Evolutionary conservation across 2,888 invertebrate species (phyloP).

Genomic region (Brachylomia viminalis): DNA sequence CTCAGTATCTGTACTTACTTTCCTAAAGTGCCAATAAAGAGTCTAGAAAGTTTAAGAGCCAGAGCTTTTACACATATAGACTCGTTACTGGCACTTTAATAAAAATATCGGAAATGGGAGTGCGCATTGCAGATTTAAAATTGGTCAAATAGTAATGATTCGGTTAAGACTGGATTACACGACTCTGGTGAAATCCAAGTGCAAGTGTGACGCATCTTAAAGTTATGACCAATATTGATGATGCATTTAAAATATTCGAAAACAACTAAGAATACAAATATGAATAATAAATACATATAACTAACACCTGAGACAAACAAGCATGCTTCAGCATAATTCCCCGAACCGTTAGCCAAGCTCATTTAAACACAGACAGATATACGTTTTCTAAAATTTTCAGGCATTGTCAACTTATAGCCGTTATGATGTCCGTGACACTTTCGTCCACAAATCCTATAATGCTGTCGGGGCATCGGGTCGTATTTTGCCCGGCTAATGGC

Average conservation of each 20-base stretch:
- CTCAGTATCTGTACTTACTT: too few relatives aligned
- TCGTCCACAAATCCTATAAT: conserved; percentile 61
- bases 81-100: neutral
- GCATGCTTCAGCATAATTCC: conserved; percentile 33
- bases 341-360: conserved; percentile 19
- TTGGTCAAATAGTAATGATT: neutral
- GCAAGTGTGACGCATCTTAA: neutral
- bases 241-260: conserved; percentile 13
- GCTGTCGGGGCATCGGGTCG: conserved; percentile 65
- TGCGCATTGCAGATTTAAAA: neutral
- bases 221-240: conserved; percentile 10
- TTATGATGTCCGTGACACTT: conserved; percentile 58
- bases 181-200: conserved; percentile 7
- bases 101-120: neutral
- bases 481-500: conserved; percentile 68
- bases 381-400: conserved; percentile 38
- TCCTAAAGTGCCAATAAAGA: too few relatives aligned
- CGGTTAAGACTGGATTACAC: neutral
- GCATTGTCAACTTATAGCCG: conserved; percentile 37
- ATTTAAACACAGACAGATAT: conserved; percentile 7
- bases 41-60: too few relatives aligned
- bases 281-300: too few relatives aligned
- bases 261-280: too few relatives aligned
- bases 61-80: neutral
- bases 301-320: conserved; percentile 16